These are phyloP conservation scores for Gadopsis bispinosus DNA, from an alignment of 2,797 vertebrate genomes.

Conservation along the genomic window DNA sequence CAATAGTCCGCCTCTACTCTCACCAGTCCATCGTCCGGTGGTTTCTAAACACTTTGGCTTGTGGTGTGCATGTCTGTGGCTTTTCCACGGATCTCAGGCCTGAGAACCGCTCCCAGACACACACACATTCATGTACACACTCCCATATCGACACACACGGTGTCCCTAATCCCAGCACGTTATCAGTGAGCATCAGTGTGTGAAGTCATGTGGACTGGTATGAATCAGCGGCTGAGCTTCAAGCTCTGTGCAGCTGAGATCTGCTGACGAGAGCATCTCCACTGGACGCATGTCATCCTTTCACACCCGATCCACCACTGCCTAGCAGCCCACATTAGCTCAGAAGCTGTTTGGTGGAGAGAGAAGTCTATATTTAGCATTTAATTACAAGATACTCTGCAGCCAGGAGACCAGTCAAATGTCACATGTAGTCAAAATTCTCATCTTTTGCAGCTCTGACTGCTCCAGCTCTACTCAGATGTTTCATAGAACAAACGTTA, in stretches of 20 bases:
- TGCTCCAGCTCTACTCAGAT: background rate
- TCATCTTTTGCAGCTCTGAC: conserved; percentile 1
- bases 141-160: conserved; percentile 40
- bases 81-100: conserved; percentile 46
- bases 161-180: conserved; percentile 69
- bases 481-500: background rate
- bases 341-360: conserved; percentile 47
- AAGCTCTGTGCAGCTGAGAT: conserved; percentile 60
- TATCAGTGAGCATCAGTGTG: conserved; percentile 79
- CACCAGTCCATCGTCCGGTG: too few species aligned
- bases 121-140: conserved; percentile 16
- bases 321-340: conserved; percentile 62
- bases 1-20: too few species aligned
- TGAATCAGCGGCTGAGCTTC: conserved; percentile 73
- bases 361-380: conserved; percentile 60
- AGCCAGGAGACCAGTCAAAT: conserved; percentile 35
- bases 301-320: conserved; percentile 57
- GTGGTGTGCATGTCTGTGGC: conserved; percentile 37
- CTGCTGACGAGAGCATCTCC: conserved; percentile 69
- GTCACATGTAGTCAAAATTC: conserved; percentile 39
- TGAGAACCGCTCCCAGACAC: conserved; percentile 27
- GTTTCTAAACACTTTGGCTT: too few species aligned
- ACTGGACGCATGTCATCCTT: conserved; percentile 64
- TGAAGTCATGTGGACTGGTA: conserved; percentile 83
- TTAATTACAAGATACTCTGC: conserved; percentile 45